These are phyloP conservation scores for Cydia splendana DNA, from an alignment of 1,140 invertebrate species.

Conservation along the genomic window DNA sequence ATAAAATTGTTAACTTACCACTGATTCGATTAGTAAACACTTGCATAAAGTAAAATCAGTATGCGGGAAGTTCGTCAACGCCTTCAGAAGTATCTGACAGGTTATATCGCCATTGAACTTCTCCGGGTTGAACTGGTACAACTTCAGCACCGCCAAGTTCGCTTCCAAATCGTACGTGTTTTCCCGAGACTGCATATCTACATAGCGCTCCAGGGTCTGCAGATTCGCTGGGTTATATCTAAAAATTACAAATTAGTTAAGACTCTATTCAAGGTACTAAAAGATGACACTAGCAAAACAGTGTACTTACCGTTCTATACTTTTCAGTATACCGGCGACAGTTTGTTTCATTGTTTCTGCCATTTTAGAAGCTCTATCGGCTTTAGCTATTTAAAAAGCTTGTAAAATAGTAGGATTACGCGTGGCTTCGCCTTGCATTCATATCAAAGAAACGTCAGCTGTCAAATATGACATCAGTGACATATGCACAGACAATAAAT, in stretches of 20 bases:
- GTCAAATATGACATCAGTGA: background rate
- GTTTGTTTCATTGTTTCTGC: constrained; percentile 88
- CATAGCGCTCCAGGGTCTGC: constrained; percentile 93
- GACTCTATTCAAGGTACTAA: background rate
- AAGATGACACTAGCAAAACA: constrained; percentile 44
- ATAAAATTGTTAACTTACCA: constrained; percentile 81
- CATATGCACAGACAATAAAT: background rate
- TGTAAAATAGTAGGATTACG: constrained; percentile 6
- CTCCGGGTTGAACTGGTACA: constrained; percentile 97
- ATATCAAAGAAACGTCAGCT: constrained; percentile 11
- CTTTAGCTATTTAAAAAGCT: constrained; percentile 20
- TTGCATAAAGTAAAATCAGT: constrained; percentile 98
- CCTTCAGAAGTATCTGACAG: constrained; percentile 93
- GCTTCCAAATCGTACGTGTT: constrained; percentile 98
- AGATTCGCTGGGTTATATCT: constrained; percentile 98
- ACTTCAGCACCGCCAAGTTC: constrained; percentile 94
- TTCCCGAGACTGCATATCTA: constrained; percentile 94
- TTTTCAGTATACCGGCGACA: constrained; percentile 86
- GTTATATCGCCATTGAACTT: constrained; percentile 91
- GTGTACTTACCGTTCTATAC: constrained; percentile 87
- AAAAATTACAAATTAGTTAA: constrained; percentile 60
- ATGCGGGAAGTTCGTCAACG: constrained; percentile 96
- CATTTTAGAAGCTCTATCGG: constrained; percentile 64
- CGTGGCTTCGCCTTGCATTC: constrained; percentile 11
- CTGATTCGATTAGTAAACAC: constrained; percentile 92